Evolutionary conservation across 2,113 vertebrate genomes (phyloP).

Genomic region (Lophura nycthemera): DNA sequence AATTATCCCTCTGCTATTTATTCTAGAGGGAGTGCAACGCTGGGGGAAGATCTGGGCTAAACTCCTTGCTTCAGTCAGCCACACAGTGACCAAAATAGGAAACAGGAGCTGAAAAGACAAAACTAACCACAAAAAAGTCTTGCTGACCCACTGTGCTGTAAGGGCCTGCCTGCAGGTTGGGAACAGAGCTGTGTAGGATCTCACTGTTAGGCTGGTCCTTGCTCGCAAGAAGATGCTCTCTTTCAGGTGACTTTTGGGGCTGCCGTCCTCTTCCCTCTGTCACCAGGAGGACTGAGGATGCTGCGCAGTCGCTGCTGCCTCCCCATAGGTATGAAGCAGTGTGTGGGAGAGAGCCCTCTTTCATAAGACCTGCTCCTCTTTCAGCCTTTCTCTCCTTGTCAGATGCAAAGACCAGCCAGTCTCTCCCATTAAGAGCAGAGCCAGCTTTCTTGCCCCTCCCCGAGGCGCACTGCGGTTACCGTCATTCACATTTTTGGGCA

Average conservation of each 20-base stretch:
- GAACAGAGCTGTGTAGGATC: not conserved
- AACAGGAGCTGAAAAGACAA: not conserved
- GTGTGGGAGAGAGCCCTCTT: not conserved
- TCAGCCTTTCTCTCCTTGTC: not conserved
- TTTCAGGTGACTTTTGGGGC: not conserved
- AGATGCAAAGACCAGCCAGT: not conserved
- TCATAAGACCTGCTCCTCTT: not conserved
- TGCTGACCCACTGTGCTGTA: not conserved
- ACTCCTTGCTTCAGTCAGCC: not conserved
- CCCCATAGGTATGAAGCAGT: not conserved
- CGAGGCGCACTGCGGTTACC: not conserved
- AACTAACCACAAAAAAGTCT: not conserved
- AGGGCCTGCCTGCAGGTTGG: not conserved
- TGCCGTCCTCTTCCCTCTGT: not conserved
- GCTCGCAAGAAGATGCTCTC: not conserved
- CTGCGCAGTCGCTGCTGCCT: not conserved
- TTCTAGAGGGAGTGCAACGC: not conserved
- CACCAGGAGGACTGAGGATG: accelerated
- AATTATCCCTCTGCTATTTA: not conserved
- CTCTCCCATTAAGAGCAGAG: not conserved
- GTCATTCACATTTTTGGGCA: not conserved
- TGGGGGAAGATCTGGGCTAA: not conserved
- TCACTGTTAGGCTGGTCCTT: not conserved
- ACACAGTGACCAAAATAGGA: not conserved
- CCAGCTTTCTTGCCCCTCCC: not conserved